phyloP scores from a whole-genome alignment of 1,140 invertebrate genomes.

The Brachionus koreanus region DNA sequence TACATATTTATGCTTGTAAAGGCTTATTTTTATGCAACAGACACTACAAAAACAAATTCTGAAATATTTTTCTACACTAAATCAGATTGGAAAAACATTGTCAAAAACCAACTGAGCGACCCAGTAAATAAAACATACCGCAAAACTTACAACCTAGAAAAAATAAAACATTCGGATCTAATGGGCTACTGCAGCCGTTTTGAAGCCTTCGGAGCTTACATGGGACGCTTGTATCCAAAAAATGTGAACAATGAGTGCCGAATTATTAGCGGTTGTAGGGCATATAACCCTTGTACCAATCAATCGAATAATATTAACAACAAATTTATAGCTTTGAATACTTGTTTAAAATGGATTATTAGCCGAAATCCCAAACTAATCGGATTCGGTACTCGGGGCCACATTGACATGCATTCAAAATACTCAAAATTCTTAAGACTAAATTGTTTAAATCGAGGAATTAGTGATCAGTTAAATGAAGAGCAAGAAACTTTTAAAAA shows the following conservation, averaged over 20 bases:
- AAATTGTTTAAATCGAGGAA: slow-evolving; percentile 36
- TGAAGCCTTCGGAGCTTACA: slow-evolving; percentile 1
- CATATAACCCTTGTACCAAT: slow-evolving; percentile 15
- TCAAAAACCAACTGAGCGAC: slow-evolving; percentile 26
- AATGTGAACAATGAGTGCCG: slow-evolving; percentile 39
- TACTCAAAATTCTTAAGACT: slow-evolving; percentile 25
- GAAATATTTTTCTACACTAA: slow-evolving; percentile 33
- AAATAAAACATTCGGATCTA: slow-evolving; percentile 1
- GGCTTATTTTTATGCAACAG: slow-evolving; percentile 27
- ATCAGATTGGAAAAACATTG: not conserved
- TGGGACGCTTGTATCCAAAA: slow-evolving; percentile 29
- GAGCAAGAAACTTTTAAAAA: slow-evolving; percentile 10
- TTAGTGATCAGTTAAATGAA: not conserved
- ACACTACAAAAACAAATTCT: slow-evolving; percentile 41
- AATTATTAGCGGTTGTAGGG: slow-evolving; percentile 33
- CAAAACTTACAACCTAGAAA: slow-evolving; percentile 40
- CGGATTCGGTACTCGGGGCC: not conserved
- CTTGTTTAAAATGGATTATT: slow-evolving; percentile 37
- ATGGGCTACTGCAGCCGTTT: not conserved
- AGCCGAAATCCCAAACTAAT: not conserved
- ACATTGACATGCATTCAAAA: slow-evolving; percentile 21
- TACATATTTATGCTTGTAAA: slow-evolving; percentile 25
- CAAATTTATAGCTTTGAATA: slow-evolving; percentile 22
- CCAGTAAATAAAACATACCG: not conserved
- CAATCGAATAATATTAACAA: not conserved